Conservation (phyloP, 2,113 vertebrate species). For the Sturnus vulgaris region DNA sequence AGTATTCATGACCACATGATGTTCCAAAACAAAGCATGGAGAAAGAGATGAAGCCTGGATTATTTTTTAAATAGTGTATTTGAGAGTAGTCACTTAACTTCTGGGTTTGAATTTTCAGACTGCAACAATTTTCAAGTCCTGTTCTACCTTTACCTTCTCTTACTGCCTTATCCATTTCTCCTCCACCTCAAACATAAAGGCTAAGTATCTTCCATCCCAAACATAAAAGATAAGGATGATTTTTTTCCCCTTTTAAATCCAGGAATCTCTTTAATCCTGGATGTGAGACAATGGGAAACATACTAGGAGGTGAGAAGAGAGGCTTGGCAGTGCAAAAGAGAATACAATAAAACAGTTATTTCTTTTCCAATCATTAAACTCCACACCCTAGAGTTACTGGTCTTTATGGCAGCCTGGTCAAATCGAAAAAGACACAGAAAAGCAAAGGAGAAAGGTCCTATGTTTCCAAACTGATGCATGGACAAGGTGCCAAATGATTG, state of each 20-base stretch:
- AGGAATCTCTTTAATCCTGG: not conserved
- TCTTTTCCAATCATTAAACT: not conserved
- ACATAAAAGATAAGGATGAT: not conserved
- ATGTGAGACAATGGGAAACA: not conserved
- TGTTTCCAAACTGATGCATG: not conserved
- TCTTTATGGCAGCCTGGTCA: not conserved
- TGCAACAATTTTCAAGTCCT: not conserved
- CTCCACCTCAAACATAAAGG: not conserved
- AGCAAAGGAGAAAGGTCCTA: not conserved
- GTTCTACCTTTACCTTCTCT: not conserved
- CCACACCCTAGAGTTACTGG: not conserved
- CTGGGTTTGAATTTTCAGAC: not conserved
- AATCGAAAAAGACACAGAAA: not conserved
- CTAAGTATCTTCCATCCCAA: not conserved
- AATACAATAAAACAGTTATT: not conserved
- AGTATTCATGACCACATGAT: not conserved
- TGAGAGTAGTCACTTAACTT: not conserved
- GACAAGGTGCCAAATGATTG: conserved; percentile 18
- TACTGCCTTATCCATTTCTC: not conserved
- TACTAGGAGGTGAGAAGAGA: not conserved
- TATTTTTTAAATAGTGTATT: not conserved
- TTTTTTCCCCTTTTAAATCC: not conserved
- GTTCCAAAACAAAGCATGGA: not conserved
- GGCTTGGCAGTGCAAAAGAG: not conserved
- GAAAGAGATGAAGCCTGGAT: not conserved